Evolutionary conservation across 2,888 invertebrate genomes (phyloP), one percentile per base, ranked within the genome.

Genomic region (Lypha dubia): DNA sequence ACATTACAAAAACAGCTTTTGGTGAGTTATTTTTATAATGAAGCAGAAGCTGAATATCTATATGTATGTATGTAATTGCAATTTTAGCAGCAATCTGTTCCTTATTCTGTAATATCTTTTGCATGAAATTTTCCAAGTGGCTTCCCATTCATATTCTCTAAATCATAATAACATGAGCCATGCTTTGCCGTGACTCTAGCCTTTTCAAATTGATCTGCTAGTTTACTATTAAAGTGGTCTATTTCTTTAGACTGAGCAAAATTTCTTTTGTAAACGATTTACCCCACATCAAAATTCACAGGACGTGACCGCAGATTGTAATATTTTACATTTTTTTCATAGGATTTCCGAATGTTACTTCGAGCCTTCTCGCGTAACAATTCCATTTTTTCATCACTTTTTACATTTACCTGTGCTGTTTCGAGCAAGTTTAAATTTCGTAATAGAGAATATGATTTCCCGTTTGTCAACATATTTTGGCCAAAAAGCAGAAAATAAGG

Each of bases 241-340:
- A 46, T 11, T 46, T n/a, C n/a, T 13, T 5, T 46, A 0, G 46
- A 46, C 17, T 46, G 46, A 1, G 46, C 3, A 53, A 53, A 53
- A 13, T 53, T 53, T 53, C 74, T 62, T 5, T 28, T 28, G 32
- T 17, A 62, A 13, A 60, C 74, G 13, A 74, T 62, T 17, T 74
- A 49, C 0, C 49, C 74, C 0, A 60, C 44, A 0, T 35, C 24
- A 60, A 44, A 60, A 24, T 11, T 44, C 0, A 44, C 17, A 38
- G 56, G 51, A 3, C 56, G 60, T 20, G 58, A 58, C 2, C 44
- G 73, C 0, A 73, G 28, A 41, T 56, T 41, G 20, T 65, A 65
- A 5, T 49, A 20, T 65, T 65, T 76, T 0, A 53, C 51, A 58
- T 44, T 65, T 8, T 32, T 32, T 0, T 58, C 58, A 32, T 58